phyloP scores from a whole-genome alignment of 2,113 vertebrate species.

The Otus sunia region DNA sequence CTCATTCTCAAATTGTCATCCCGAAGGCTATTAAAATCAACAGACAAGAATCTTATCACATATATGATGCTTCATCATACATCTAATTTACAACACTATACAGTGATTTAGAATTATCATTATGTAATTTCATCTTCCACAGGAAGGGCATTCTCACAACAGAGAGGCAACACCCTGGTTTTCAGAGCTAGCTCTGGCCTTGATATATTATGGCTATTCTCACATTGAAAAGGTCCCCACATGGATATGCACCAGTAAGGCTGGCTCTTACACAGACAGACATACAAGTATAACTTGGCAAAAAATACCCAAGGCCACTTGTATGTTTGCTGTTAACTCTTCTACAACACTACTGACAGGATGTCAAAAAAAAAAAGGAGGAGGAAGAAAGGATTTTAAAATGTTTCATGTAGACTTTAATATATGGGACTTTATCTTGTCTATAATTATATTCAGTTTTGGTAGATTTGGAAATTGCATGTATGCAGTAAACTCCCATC shows the following conservation, averaged over 20 bases:
- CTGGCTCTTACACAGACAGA: not conserved
- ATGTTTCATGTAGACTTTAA: not conserved
- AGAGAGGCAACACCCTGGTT: not conserved
- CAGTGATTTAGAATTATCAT: not conserved
- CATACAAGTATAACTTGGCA: not conserved
- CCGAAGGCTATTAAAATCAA: not conserved
- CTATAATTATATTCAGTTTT: not conserved
- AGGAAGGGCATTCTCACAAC: not conserved
- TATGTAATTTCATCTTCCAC: not conserved
- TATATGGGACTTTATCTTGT: not conserved
- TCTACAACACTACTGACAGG: not conserved
- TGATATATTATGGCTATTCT: not conserved
- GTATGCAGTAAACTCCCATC: not conserved
- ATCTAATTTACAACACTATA: not conserved
- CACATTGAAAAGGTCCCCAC: not conserved
- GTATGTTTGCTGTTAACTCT: not conserved
- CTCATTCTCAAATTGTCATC: not conserved
- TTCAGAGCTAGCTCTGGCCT: not conserved
- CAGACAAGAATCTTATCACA: not conserved
- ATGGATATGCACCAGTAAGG: not conserved
- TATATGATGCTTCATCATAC: not conserved
- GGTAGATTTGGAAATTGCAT: not conserved
- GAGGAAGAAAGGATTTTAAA: not conserved
- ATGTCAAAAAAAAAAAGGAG: fast-evolving
- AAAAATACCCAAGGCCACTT: not conserved